Evolutionary conservation across 1,140 invertebrate genomes (phyloP).

Genomic region (Bathynomus jamesi): DNA sequence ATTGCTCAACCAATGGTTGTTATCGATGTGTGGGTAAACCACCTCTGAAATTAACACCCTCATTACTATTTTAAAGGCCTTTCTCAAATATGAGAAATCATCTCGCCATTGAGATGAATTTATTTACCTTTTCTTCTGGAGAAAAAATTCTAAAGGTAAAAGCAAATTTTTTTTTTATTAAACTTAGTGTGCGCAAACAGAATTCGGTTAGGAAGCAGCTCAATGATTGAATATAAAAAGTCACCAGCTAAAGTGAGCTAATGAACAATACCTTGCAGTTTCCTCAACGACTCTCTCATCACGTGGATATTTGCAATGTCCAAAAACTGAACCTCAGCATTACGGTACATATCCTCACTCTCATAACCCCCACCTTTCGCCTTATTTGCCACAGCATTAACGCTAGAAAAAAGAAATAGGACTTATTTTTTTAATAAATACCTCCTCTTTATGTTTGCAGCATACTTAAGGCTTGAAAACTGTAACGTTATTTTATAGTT

Average conservation of each 20-base stretch:
- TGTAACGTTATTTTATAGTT: no score
- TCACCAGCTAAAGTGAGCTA: no score
- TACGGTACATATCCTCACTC: slow-evolving; percentile 91
- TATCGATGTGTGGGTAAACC: slow-evolving; percentile 92
- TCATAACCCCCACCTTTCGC: slow-evolving; percentile 94
- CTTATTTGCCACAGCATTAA: slow-evolving; percentile 97
- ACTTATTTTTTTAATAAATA: slow-evolving; percentile 1
- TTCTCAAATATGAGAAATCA: no score
- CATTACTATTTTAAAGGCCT: no score
- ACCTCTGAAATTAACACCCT: slow-evolving; percentile 70
- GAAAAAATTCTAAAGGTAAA: neutral
- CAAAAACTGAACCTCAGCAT: slow-evolving; percentile 91
- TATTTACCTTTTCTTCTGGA: no score
- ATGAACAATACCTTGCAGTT: slow-evolving; percentile 72
- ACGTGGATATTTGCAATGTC: slow-evolving; percentile 99
- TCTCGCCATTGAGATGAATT: no score
- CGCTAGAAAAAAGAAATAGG: slow-evolving; percentile 42
- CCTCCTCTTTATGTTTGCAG: neutral
- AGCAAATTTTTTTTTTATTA: neutral
- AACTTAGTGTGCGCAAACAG: no score
- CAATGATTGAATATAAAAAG: no score
- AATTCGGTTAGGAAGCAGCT: no score
- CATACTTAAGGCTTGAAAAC: no score
- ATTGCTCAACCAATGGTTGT: slow-evolving; percentile 78
- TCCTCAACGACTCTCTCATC: slow-evolving; percentile 92